Base-by-base conservation (phyloP, 2,113 vertebrate species). In the Enhydra lutris region DNA sequence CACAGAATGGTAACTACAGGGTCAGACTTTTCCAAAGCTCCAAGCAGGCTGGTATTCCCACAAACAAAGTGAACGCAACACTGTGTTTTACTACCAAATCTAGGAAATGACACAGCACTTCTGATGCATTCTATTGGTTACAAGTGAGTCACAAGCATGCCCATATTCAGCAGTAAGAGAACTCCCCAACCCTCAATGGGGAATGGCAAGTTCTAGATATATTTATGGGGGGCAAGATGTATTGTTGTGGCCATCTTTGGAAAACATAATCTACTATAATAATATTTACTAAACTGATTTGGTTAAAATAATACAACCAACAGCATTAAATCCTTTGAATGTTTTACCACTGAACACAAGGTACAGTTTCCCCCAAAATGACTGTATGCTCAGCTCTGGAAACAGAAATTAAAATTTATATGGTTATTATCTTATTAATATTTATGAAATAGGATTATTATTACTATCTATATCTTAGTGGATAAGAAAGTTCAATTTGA, bases 301-400 rank as follows among this genome's bases (percentile, higher is more conserved):
- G 23, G 31, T 91, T 96, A 94, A 78, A 73, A 86, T 23, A 95
- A 74, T 52, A 82, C 4, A 88, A 65, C 29, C 83, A 88, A 67
- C 3, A 89, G 20, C 29, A 96, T 71, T 84, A 79, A 65, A 69
- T 17, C 59, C 7, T 92, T 89, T 73, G 36, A 47, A 23, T 73
- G n/a, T 76, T 95, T 93, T 95, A 93, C 52, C 69, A 61, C 26
- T 55, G 14, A 95, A 89, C 63, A 85, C 1, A 91, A 95, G 61
- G 69, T 59, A 74, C 61, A 45, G n/a, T 88, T 59, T 82, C 76
- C 29, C 26, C 17, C 1, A 50, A 96, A 91, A 42, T 2, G 1
- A 93, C 18, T 71, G 0, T 50, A 52, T 81, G 84, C 83, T 93
- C 42, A 91, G 10, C 67, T 84, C 86, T 82, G 65, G 18, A 85